Evolutionary conservation across 2,113 vertebrate genomes (phyloP).

Genomic region (Solenodon paradoxus): DNA sequence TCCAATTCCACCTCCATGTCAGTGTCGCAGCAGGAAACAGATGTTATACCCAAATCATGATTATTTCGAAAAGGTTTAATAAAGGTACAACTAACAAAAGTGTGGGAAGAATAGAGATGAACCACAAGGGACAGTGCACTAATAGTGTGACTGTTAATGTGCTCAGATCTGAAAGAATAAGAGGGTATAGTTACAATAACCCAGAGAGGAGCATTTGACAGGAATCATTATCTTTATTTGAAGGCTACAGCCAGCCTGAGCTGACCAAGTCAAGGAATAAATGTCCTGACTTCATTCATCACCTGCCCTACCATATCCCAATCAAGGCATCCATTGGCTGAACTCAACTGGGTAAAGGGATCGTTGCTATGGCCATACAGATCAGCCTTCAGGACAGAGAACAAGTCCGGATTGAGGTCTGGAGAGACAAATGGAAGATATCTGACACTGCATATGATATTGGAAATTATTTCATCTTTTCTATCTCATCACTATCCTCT

Average conservation of each 20-base stretch:
- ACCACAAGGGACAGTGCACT: not conserved
- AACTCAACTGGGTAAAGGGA: not conserved
- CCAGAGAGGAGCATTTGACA: not conserved
- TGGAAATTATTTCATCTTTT: not conserved
- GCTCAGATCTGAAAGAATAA: not conserved
- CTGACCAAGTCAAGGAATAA: not conserved
- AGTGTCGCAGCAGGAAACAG: not conserved
- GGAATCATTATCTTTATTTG: not conserved
- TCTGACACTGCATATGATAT: not conserved
- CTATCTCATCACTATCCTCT: not conserved
- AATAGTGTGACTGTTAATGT: not conserved
- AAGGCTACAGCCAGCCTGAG: not conserved
- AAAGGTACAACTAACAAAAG: slow-evolving; percentile 19
- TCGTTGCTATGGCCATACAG: not conserved
- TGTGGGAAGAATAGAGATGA: not conserved
- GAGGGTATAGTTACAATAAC: not conserved
- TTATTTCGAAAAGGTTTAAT: slow-evolving; percentile 32
- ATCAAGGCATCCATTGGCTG: not conserved
- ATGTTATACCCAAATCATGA: not conserved
- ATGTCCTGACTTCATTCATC: not conserved
- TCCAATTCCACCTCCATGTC: not conserved
- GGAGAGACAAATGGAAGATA: not conserved
- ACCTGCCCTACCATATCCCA: not conserved
- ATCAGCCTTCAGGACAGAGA: not conserved
- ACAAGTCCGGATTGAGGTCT: not conserved